Conservation (phyloP, 2,113 vertebrate species). For the Collichthys lucidus region DNA sequence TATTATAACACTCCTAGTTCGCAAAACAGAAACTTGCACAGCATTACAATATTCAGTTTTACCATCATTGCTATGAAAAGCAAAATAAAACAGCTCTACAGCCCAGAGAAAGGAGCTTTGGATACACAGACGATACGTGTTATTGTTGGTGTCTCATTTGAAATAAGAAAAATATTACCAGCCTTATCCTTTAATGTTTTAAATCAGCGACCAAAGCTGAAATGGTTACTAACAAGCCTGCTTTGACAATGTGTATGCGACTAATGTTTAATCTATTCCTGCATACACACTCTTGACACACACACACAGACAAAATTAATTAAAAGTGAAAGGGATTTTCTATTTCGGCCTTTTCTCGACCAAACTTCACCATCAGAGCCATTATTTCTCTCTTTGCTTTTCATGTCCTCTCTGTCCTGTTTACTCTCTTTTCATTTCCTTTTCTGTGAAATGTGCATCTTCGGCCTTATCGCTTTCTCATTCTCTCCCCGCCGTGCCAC, state of each 20-base stretch:
- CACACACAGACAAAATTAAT: not conserved
- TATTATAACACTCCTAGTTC: no score
- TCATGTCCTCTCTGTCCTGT: slow-evolving; percentile 12
- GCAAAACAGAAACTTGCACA: no score
- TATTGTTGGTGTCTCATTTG: no score
- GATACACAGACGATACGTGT: no score
- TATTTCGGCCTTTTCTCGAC: slow-evolving; percentile 21
- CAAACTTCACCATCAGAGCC: slow-evolving; percentile 27
- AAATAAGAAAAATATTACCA: not conserved
- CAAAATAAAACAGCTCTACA: no score
- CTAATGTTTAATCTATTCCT: slow-evolving; percentile 1
- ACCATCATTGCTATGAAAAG: no score
- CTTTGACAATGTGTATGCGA: not conserved
- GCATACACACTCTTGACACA: not conserved
- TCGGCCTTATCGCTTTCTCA: slow-evolving; percentile 37
- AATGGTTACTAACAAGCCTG: not conserved
- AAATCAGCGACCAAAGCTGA: slow-evolving; percentile 8
- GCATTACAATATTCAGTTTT: no score
- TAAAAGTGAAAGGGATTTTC: not conserved
- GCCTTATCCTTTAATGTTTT: not conserved
- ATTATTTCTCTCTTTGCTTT: slow-evolving; percentile 26
- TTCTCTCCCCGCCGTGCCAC: slow-evolving; percentile 3
- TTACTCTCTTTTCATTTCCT: slow-evolving; percentile 67
- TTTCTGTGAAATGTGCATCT: slow-evolving; percentile 36
- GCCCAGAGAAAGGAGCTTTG: no score